Base-by-base conservation (phyloP, 2,797 vertebrate genomes). In the Psittacula echo region DNA sequence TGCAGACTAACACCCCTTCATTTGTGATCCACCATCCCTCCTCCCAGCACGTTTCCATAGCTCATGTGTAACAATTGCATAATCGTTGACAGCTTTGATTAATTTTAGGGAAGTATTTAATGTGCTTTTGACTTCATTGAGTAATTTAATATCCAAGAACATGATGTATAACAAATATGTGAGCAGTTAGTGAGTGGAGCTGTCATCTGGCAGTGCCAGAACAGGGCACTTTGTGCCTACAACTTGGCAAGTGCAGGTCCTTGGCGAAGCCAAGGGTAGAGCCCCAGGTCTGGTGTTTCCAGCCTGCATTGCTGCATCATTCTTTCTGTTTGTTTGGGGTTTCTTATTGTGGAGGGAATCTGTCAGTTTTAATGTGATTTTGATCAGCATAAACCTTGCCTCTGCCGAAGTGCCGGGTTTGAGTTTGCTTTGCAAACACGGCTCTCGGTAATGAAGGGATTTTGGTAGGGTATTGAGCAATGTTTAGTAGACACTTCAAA, bases 11-110 rank as follows among this genome's bases (percentile, higher is more conserved):
- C 23, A 24, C 22, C 51, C 24, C 60, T 58, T n/a, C 32, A 4
- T 41, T 74, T 58, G 61, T 12, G 54, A 62, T 51, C 58, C 47
- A 2, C 75, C 60, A 2, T 54, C 72, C 50, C 54, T 37, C 64
- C 17, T 81, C 78, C 71, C 4, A 0, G 9, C 66, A 3, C 0
- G 0, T n/a, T 75, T 48, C 85, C 3, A 1, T 34, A 32, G 48
- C 73, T 48, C 1, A 0, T 0, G 0, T 21, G 27, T 21, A 41
- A 30, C 62, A 32, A 9, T 20, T 66, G 76, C 1, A 1, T 66
- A 24, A 66, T 19, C 27, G 75, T 15, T 66, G 76, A 68, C 94
- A 77, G 85, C 87, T 75, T 51, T 67, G 79, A 66, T 84, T 86
- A 70, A 70, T 71, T 64, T 41, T 62, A 8, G 89, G 89, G 85